phyloP scores from a whole-genome alignment of 2,888 invertebrate genomes.

The Cephus sareptanus region DNA sequence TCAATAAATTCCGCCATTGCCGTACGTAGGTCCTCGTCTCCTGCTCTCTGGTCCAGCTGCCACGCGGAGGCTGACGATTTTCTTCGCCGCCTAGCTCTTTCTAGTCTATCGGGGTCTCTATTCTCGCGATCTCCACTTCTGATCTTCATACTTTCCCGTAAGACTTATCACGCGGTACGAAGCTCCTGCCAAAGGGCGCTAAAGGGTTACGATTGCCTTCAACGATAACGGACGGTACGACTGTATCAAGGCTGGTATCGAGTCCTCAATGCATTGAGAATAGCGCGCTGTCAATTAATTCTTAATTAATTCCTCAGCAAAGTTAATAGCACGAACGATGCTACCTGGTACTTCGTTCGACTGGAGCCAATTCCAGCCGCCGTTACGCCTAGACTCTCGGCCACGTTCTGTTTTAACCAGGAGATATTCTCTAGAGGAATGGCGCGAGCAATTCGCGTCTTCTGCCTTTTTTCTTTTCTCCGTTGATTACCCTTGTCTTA shows the following conservation, averaged over 20 bases:
- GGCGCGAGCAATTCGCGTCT: background rate
- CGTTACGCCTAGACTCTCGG: background rate
- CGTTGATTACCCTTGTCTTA: slow-evolving; percentile 49
- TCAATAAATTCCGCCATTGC: background rate
- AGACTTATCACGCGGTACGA: background rate
- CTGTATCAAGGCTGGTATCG: background rate
- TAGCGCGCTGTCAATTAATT: background rate
- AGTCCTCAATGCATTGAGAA: background rate
- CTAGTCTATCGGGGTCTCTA: background rate
- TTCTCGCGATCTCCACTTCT: background rate
- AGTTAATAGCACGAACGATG: background rate
- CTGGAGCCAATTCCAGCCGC: background rate
- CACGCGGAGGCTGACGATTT: background rate
- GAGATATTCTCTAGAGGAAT: background rate
- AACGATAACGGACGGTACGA: background rate
- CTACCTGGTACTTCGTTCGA: background rate
- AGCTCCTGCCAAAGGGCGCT: background rate
- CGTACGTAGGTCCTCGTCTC: background rate
- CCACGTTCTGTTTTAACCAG: background rate
- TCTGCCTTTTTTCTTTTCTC: slow-evolving; percentile 18
- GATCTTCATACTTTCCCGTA: background rate
- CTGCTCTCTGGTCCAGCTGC: background rate
- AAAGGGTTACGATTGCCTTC: background rate
- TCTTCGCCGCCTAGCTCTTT: background rate
- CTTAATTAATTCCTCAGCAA: no score